phyloP scores from a whole-genome alignment of 2,113 vertebrate genomes.

The Melanerpes formicivorus region DNA sequence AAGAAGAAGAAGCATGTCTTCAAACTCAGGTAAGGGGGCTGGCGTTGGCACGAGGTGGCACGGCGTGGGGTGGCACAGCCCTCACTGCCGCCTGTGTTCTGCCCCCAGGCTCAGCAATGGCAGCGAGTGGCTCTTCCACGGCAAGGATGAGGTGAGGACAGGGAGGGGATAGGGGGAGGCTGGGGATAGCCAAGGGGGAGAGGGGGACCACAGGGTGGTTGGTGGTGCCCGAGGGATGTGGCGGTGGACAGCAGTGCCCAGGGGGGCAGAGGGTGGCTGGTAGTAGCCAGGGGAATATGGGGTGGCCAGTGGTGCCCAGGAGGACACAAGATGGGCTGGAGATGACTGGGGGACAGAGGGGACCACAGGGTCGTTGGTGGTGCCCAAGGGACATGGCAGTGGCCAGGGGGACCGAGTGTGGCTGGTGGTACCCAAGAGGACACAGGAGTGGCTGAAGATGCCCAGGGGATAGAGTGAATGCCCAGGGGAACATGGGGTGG shows the following conservation, averaged over 20 bases:
- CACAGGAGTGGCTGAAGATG: neutral
- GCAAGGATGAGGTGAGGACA: conserved; percentile 91
- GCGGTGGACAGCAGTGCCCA: too few relatives aligned
- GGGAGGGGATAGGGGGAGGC: fast-evolving
- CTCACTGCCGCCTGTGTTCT: neutral
- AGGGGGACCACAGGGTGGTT: neutral
- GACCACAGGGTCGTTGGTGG: too few relatives aligned
- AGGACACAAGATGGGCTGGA: fast-evolving
- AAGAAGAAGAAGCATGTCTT: conserved; percentile 97
- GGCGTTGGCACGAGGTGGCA: fast-evolving
- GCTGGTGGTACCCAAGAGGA: neutral
- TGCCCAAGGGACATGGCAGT: neutral
- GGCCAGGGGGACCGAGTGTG: too few relatives aligned
- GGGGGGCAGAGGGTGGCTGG: too few relatives aligned
- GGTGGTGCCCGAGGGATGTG: too few relatives aligned
- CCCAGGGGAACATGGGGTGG: neutral
- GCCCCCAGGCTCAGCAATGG: conserved; percentile 87
- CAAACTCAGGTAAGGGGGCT: conserved; percentile 84
- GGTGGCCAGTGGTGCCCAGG: neutral
- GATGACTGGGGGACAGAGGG: neutral
- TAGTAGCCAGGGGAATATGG: too few relatives aligned
- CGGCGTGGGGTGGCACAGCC: fast-evolving
- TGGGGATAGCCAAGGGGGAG: neutral
- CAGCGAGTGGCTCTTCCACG: conserved; percentile 95
- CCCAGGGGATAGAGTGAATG: neutral